phyloP scores from a whole-genome alignment of 2,113 vertebrate species.

The Percina caprodes region DNA sequence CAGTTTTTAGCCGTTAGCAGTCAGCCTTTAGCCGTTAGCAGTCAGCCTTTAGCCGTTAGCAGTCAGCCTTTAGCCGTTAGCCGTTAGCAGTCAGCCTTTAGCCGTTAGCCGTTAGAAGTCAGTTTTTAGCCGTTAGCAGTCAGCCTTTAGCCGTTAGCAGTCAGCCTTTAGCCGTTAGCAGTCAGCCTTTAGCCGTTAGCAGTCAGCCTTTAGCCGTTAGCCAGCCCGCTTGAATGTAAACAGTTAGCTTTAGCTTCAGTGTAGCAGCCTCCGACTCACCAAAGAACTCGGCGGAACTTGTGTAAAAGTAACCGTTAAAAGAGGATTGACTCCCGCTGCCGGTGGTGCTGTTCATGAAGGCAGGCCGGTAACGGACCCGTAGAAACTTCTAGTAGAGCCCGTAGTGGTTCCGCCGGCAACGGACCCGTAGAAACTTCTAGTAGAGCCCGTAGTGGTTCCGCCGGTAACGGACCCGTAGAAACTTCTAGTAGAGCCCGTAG shows the following conservation, averaged over 20 bases:
- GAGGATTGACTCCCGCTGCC: accelerated
- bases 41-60: no score
- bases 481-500: constrained; percentile 26
- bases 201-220: not conserved
- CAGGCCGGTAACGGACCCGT: no score
- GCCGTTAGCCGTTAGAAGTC: not conserved
- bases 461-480: constrained; percentile 10
- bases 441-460: not conserved
- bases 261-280: not conserved
- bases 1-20: not conserved
- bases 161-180: no score
- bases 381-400: constrained; percentile 45
- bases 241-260: constrained; percentile 10
- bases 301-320: not conserved
- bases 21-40: no score
- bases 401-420: no score
- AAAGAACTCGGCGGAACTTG: not conserved
- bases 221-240: not conserved
- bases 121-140: constrained; percentile 1
- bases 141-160: no score
- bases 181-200: not conserved
- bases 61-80: not conserved
- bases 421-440: constrained; percentile 44
- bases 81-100: not conserved
- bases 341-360: accelerated